These are phyloP conservation scores for Ceratosolen solmsi DNA, from an alignment of 1,140 invertebrate species.

Conservation along the genomic window DNA sequence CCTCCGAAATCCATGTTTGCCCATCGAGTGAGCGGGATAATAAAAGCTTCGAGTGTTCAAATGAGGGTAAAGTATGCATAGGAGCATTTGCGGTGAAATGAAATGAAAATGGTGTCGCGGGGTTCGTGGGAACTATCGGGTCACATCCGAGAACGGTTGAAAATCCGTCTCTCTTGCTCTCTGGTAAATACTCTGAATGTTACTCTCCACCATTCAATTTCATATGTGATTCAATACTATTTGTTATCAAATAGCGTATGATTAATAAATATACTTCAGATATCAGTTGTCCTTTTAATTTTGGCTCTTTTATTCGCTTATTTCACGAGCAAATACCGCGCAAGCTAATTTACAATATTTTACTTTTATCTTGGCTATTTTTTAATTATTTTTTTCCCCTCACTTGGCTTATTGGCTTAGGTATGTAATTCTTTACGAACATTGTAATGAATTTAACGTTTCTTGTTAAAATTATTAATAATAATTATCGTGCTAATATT, in stretches of 20 bases:
- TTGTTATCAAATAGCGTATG: slow-evolving; percentile 51
- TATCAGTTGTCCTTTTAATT: no score
- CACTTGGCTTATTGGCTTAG: no score
- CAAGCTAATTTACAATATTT: no score
- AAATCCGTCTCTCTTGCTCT: background rate
- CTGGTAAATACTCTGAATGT: background rate
- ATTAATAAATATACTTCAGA: slow-evolving; percentile 56
- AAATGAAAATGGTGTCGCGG: background rate
- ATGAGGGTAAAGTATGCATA: slow-evolving; percentile 19
- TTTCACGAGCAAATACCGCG: no score
- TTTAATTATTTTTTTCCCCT: no score
- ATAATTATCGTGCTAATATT: no score
- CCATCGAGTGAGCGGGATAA: background rate
- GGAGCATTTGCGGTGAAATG: slow-evolving; percentile 6
- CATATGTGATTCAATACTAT: slow-evolving; percentile 53
- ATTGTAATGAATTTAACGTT: no score
- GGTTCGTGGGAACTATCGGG: background rate
- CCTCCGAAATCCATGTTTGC: slow-evolving; percentile 3
- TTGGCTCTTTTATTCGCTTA: no score
- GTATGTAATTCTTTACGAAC: no score
- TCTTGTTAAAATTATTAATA: no score
- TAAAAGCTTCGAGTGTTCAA: background rate
- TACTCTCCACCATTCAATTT: slow-evolving; percentile 52
- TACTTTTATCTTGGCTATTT: no score
- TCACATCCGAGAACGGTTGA: background rate